Conservation (phyloP, 2,888 invertebrate genomes). For the Galerucella pusilla region DNA sequence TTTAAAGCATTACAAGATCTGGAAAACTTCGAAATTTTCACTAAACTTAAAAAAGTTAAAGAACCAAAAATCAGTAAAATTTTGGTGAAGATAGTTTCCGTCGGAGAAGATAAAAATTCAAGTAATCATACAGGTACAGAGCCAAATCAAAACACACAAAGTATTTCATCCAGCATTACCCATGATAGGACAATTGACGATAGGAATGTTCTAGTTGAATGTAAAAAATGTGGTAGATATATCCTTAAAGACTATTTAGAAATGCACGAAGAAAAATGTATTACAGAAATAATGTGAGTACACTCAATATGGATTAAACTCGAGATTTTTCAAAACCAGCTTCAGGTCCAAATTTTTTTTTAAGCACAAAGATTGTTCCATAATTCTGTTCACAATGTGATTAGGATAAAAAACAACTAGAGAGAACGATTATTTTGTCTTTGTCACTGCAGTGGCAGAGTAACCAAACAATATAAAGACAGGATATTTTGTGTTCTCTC, state of each 20-base stretch:
- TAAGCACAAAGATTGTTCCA: too few species aligned
- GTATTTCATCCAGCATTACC: neutral
- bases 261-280: slow-evolving; percentile 46
- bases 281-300: too few species aligned
- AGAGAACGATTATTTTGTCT: too few species aligned
- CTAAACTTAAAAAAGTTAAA: slow-evolving; percentile 42
- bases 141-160: neutral
- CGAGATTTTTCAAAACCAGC: too few species aligned
- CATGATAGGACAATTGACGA: slow-evolving; percentile 24
- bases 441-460: too few species aligned
- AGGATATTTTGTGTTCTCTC: too few species aligned
- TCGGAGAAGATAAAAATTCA: neutral
- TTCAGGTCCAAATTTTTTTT: too few species aligned
- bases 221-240: slow-evolving; percentile 46
- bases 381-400: too few species aligned
- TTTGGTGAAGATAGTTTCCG: slow-evolving; percentile 45
- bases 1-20: slow-evolving; percentile 50
- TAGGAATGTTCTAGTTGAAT: slow-evolving; percentile 44
- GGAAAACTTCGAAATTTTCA: slow-evolving; percentile 54
- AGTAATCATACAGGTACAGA: neutral
- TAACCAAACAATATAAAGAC: too few species aligned
- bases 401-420: too few species aligned
- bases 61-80: slow-evolving; percentile 46
- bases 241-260: slow-evolving; percentile 46
- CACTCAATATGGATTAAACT: too few species aligned